Evolutionary conservation across 2,888 invertebrate species (phyloP).

Genomic region (Polydrusus tereticollis): DNA sequence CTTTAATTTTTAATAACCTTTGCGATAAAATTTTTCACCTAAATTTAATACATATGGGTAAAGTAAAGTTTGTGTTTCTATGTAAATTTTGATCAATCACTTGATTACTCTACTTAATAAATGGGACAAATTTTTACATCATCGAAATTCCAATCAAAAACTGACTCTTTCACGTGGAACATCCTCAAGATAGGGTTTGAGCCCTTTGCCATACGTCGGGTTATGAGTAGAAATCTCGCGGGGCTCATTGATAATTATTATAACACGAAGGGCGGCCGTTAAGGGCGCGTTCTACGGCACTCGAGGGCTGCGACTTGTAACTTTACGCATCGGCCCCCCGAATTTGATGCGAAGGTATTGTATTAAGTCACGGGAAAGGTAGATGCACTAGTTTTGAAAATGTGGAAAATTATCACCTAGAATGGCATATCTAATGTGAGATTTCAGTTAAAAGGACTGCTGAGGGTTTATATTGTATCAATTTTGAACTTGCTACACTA

Average conservation of each 20-base stretch:
- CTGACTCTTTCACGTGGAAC: background rate
- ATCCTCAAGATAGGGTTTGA: conserved; percentile 24
- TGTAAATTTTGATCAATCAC: too few species aligned
- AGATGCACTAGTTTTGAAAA: background rate
- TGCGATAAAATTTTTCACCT: too few species aligned
- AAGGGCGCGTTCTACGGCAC: conserved; percentile 63
- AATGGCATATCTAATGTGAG: too few species aligned
- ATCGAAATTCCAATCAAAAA: too few species aligned
- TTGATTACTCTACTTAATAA: too few species aligned
- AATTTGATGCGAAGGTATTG: conserved; percentile 9
- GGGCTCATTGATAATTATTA: conserved; percentile 68
- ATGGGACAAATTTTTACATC: too few species aligned
- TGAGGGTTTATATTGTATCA: too few species aligned
- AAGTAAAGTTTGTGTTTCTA: too few species aligned
- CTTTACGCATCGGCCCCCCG: conserved; percentile 53
- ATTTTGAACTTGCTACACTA: too few species aligned
- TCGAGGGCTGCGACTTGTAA: conserved; percentile 56
- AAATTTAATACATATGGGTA: too few species aligned
- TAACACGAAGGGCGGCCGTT: conserved; percentile 62
- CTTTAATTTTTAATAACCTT: too few species aligned
- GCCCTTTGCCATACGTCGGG: conserved; percentile 42
- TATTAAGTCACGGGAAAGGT: conserved; percentile 6
- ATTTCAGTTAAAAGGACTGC: too few species aligned
- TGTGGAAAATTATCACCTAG: background rate
- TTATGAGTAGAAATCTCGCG: conserved; percentile 60